These are phyloP conservation scores for Bufo bufo DNA, from an alignment of 2,113 vertebrate genomes.

Conservation along the genomic window DNA sequence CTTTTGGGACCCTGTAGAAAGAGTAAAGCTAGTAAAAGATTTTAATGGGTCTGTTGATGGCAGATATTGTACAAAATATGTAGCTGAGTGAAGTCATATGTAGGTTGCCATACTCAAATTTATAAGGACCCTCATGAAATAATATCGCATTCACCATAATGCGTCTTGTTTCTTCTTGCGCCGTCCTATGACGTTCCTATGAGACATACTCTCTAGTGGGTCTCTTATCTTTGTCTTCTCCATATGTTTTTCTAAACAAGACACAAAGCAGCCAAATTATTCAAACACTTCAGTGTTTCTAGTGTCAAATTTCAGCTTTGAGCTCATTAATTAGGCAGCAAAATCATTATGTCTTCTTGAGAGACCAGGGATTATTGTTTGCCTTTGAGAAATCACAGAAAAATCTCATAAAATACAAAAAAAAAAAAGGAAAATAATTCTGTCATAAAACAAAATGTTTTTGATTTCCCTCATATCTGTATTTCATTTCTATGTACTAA, in stretches of 20 bases:
- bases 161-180: neutral
- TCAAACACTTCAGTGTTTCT: constrained; percentile 17
- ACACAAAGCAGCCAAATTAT: constrained; percentile 19
- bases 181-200: neutral
- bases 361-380: constrained; percentile 27
- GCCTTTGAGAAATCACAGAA: constrained; percentile 41
- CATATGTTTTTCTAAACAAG: constrained; percentile 29
- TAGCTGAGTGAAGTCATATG: neutral
- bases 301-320: constrained; percentile 45
- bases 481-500: neutral
- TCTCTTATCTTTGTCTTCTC: neutral
- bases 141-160: neutral
- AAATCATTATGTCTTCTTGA: constrained; percentile 36
- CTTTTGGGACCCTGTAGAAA: too few relatives aligned
- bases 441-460: constrained; percentile 11
- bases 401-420: constrained; percentile 12
- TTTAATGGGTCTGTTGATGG: neutral
- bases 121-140: neutral
- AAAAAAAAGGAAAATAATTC: neutral
- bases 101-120: neutral
- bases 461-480: neutral
- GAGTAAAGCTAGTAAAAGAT: too few relatives aligned
- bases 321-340: constrained; percentile 48
- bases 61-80: neutral
- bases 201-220: neutral